A percentile compares a stretch with the other conserved stretches of the same genome.
These are phyloP conservation scores for Pseudomyrmex gracilis DNA, from an alignment of 1,140 invertebrate genomes.

Conservation along the genomic window DNA sequence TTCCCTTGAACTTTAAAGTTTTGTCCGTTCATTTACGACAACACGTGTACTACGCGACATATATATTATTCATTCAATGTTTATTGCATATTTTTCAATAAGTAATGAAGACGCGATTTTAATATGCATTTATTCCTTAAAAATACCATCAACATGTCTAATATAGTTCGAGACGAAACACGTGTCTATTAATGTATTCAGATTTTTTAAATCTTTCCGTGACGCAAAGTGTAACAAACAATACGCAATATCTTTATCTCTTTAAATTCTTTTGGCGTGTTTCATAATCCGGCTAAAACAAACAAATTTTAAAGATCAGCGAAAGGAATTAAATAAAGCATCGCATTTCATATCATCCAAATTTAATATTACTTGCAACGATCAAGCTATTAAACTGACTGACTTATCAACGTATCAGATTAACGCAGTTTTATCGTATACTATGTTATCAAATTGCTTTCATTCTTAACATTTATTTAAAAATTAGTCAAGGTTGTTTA, in stretches of 20 bases:
- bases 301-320: neutral
- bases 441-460: neutral
- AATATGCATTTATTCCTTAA: neutral
- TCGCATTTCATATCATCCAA: neutral
- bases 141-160: neutral
- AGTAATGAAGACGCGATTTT: neutral
- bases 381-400: neutral
- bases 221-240: too few species aligned
- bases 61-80: neutral
- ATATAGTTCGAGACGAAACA: neutral
- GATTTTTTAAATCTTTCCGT: neutral
- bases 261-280: neutral
- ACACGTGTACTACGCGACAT: too few species aligned
- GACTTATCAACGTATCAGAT: neutral
- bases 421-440: neutral
- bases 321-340: too few species aligned
- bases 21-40: neutral
- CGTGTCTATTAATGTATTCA: neutral
- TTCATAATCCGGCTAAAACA: too few species aligned
- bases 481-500: too few species aligned
- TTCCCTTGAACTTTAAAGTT: neutral
- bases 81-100: neutral
- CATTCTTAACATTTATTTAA: too few species aligned
- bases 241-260: neutral
- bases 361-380: neutral